A percentile compares a stretch with the other conserved stretches of the same genome.
These are phyloP conservation scores for Hymenopus coronatus DNA, from an alignment of 2,888 invertebrate genomes.

Conservation along the genomic window DNA sequence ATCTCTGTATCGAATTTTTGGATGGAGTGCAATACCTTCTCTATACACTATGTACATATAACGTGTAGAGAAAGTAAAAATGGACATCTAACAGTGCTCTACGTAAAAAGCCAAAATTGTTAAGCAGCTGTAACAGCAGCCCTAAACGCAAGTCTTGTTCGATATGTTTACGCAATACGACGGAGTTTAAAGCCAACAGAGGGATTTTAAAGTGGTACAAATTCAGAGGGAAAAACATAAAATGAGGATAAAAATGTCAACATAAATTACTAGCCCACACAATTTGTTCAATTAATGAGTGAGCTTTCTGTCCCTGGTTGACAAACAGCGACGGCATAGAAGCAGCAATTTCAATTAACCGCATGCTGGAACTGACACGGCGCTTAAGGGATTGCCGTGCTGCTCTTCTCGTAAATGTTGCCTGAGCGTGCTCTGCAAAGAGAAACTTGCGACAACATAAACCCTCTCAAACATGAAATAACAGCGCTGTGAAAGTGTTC, in stretches of 20 bases:
- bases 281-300: background rate
- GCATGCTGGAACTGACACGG: background rate
- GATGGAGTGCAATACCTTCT: too few species aligned
- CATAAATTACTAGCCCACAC: background rate
- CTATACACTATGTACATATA: too few species aligned
- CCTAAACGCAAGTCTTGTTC: too few species aligned
- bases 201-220: background rate
- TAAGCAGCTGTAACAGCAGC: too few species aligned
- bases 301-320: background rate
- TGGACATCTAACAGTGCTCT: too few species aligned
- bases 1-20: too few species aligned
- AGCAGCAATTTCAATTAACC: background rate
- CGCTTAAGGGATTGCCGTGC: background rate
- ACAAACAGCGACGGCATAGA: background rate
- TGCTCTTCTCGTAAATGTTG: background rate
- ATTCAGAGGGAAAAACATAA: background rate
- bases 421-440: background rate
- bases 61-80: too few species aligned
- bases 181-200: too few species aligned
- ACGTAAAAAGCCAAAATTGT: too few species aligned
- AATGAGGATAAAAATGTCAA: background rate
- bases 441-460: background rate
- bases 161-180: too few species aligned
- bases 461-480: background rate
- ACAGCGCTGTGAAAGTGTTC: too few species aligned